Evolutionary conservation across 2,888 invertebrate species (phyloP).

Genomic region (Elegia similella): DNA sequence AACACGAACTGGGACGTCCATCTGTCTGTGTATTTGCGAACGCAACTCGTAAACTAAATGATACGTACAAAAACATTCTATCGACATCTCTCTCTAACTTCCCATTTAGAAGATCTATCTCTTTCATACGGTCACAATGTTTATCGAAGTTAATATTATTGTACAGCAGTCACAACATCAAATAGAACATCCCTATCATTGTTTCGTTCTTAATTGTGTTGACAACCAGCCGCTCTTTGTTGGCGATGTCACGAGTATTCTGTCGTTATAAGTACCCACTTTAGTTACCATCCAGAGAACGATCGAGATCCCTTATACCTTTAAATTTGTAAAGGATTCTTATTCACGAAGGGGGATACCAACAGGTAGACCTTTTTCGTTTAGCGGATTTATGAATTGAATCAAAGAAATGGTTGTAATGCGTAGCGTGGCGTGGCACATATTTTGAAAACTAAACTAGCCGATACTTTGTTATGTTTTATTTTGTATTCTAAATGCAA

Average conservation of each 20-base stretch:
- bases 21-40: background rate
- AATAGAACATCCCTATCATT: background rate
- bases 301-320: too few species aligned
- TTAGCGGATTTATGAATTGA: too few species aligned
- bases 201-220: background rate
- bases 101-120: background rate
- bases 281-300: background rate
- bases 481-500: too few species aligned
- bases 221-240: background rate
- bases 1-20: background rate
- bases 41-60: conserved; percentile 1
- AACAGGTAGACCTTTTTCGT: too few species aligned
- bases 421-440: too few species aligned
- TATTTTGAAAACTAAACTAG: too few species aligned
- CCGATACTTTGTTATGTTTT: too few species aligned
- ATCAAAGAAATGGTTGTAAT: too few species aligned
- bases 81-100: background rate
- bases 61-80: background rate
- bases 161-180: background rate
- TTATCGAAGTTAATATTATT: background rate
- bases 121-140: background rate
- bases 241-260: background rate
- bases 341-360: too few species aligned
- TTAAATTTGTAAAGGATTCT: too few species aligned
- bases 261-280: background rate